Percentiles rank a stretch among this genome's conserved stretches.
Evolutionary conservation across 2,113 vertebrate species (phyloP).

Genomic region (Urocynchramus pylzowi): DNA sequence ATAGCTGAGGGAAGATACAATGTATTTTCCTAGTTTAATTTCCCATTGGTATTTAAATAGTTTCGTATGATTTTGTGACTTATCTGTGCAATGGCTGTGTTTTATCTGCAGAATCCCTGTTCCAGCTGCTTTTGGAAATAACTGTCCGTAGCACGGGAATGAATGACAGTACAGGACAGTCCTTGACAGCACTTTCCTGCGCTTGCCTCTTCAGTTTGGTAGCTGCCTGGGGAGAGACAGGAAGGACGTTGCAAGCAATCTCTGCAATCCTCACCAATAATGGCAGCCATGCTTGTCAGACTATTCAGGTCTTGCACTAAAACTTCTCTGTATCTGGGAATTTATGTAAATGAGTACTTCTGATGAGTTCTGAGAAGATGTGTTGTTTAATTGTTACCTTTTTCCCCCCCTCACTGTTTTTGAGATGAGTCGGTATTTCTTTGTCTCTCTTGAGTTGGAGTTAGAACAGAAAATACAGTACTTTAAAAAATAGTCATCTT

Average conservation of each 20-base stretch:
- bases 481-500: background rate
- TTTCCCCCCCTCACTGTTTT: accelerated
- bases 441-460: background rate
- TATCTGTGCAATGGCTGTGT: constrained; percentile 18
- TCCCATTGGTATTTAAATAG: background rate
- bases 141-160: constrained; percentile 93
- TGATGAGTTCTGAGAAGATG: background rate
- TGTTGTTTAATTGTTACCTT: background rate
- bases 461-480: background rate
- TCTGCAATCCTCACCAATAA: constrained; percentile 99
- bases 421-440: background rate
- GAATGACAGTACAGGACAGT: constrained; percentile 93
- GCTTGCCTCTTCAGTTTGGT: constrained; percentile 98
- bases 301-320: constrained; percentile 86
- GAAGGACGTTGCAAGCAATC: constrained; percentile 93
- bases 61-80: background rate
- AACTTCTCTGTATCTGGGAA: background rate
- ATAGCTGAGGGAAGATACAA: background rate
- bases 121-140: constrained; percentile 94
- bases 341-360: background rate
- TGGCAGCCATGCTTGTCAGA: constrained; percentile 97
- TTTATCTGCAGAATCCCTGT: constrained; percentile 87
- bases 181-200: constrained; percentile 93
- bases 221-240: constrained; percentile 97
- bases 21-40: background rate